These are phyloP conservation scores for Varroa destructor DNA, from an alignment of 1,140 invertebrate species.

Conservation along the genomic window DNA sequence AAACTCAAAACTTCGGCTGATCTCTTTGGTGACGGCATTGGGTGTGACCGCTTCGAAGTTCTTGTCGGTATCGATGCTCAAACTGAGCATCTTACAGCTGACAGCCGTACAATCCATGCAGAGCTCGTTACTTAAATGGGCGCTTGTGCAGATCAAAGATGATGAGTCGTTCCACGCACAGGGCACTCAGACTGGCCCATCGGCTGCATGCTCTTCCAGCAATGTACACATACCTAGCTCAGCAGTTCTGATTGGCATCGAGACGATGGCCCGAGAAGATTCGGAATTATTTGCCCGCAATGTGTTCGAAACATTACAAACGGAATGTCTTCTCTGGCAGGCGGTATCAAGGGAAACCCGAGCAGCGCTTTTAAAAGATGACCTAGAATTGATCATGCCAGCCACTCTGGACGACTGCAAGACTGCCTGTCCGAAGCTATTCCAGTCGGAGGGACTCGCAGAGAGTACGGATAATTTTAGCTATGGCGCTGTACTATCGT, in stretches of 20 bases:
- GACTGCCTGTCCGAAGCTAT: slow-evolving; percentile 22
- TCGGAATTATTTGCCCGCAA: slow-evolving; percentile 17
- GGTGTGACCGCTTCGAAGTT: slow-evolving; percentile 25
- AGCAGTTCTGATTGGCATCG: not conserved
- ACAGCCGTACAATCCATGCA: slow-evolving; percentile 19
- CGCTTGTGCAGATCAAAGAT: slow-evolving; percentile 25
- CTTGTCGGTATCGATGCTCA: slow-evolving; percentile 18
- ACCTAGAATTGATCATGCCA: slow-evolving; percentile 12
- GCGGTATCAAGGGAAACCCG: slow-evolving; percentile 8
- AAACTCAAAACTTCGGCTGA: slow-evolving; percentile 1
- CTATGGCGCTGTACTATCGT: slow-evolving; percentile 12
- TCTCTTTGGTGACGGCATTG: slow-evolving; percentile 14
- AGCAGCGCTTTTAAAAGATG: not conserved
- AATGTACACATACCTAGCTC: not conserved
- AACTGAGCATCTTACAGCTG: slow-evolving; percentile 19
- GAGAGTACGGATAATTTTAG: slow-evolving; percentile 23
- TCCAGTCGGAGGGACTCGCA: slow-evolving; percentile 15
- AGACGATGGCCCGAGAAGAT: slow-evolving; percentile 20
- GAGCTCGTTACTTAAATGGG: slow-evolving; percentile 22
- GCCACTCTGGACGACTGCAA: slow-evolving; percentile 1
- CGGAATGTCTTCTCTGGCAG: slow-evolving; percentile 18
- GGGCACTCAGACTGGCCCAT: not conserved
- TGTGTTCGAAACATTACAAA: slow-evolving; percentile 16
- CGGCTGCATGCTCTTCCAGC: not conserved
- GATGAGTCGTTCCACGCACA: slow-evolving; percentile 13